Percentiles rank a stretch among this genome's conserved stretches.
Conservation (phyloP, 1,140 invertebrate genomes). For the Sogatella furcifera region DNA sequence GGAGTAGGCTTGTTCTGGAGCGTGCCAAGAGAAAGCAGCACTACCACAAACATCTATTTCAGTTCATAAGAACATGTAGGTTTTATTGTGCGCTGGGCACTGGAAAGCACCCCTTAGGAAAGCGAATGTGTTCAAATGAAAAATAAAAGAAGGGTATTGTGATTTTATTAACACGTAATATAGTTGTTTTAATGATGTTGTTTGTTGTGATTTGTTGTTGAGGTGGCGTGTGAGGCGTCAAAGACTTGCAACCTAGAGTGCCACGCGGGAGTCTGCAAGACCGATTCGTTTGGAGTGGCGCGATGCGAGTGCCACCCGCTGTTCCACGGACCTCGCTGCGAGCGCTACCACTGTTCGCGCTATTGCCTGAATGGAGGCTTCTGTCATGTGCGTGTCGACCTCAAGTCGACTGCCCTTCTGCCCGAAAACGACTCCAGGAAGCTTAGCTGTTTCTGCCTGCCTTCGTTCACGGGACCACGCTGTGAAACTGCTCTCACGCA, state of each 20-base stretch:
- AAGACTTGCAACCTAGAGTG: slow-evolving; percentile 33
- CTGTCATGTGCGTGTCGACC: slow-evolving; percentile 35
- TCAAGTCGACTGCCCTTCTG: neutral
- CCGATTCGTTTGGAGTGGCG: slow-evolving; percentile 31
- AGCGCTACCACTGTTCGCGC: slow-evolving; percentile 49
- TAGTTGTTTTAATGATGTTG: too few relatives aligned
- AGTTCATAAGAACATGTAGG: too few relatives aligned
- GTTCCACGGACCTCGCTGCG: slow-evolving; percentile 47
- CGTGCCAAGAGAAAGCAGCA: too few relatives aligned
- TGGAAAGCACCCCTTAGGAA: too few relatives aligned
- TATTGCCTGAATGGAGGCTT: slow-evolving; percentile 51
- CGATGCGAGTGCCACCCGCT: slow-evolving; percentile 46
- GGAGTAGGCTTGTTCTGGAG: too few relatives aligned
- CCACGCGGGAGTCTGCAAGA: slow-evolving; percentile 43
- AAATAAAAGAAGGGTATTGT: too few relatives aligned
- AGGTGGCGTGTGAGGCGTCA: slow-evolving; percentile 17
- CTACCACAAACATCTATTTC: too few relatives aligned
- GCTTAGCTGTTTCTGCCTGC: slow-evolving; percentile 42
- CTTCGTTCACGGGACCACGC: slow-evolving; percentile 49
- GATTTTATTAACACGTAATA: too few relatives aligned
- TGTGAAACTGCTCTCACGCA: slow-evolving; percentile 46
- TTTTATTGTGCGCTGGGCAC: too few relatives aligned
- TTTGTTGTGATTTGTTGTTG: neutral
- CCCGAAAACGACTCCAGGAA: neutral
- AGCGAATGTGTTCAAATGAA: too few relatives aligned